A percentile compares a stretch with the other conserved stretches of the same genome.
Evolutionary conservation across 2,113 vertebrate genomes (phyloP).

Genomic region (Myrmophylax atrothorax): DNA sequence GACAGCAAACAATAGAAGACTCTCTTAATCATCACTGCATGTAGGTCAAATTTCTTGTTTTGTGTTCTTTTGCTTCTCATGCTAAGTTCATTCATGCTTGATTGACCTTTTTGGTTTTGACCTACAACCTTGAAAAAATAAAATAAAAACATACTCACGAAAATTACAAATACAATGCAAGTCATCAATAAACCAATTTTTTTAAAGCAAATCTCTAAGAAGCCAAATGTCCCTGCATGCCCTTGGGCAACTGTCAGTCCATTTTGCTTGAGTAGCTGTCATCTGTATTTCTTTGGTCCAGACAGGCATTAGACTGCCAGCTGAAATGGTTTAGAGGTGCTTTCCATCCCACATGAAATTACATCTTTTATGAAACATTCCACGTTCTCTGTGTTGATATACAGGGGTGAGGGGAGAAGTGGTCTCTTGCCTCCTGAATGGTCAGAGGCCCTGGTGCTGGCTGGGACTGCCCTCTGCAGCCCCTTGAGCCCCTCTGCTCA

Average conservation of each 20-base stretch:
- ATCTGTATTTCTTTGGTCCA: neutral
- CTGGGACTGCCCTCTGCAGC: neutral
- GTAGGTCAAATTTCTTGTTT: neutral
- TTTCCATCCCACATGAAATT: neutral
- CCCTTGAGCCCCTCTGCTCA: neutral
- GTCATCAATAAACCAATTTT: neutral
- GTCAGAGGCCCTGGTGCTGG: neutral
- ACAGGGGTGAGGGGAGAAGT: fast-evolving
- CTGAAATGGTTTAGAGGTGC: neutral
- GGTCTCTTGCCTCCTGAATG: neutral
- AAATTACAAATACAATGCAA: neutral
- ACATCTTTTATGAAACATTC: neutral
- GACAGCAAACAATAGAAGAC: neutral
- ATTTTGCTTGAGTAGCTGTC: neutral
- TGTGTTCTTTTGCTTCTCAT: neutral
- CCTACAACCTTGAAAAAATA: neutral
- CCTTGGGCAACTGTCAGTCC: neutral
- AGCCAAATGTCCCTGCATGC: neutral
- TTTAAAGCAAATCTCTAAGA: neutral
- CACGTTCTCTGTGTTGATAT: neutral
- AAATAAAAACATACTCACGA: neutral
- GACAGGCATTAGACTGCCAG: neutral
- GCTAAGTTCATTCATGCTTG: neutral
- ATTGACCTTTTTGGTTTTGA: neutral
- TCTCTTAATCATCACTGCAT: neutral